phyloP scores from a whole-genome alignment of 2,888 invertebrate species.

The Drosophila kuntzei region DNA sequence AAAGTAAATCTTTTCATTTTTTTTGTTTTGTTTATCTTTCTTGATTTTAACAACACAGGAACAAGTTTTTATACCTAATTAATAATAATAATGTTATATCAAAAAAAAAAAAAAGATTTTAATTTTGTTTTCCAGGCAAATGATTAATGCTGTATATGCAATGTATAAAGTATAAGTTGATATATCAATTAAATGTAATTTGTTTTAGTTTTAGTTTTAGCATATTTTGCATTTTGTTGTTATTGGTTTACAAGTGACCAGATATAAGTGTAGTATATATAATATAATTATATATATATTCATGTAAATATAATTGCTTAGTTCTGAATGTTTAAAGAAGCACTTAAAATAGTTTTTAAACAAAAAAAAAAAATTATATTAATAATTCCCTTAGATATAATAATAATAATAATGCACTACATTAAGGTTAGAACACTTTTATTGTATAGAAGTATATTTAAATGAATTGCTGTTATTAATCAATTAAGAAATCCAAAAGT shows the following conservation, averaged over 20 bases:
- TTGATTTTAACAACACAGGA: conserved; percentile 77
- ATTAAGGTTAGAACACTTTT: conserved; percentile 41
- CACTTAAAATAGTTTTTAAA: conserved; percentile 32
- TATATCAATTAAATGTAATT: conserved; percentile 51
- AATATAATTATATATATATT: conserved; percentile 14
- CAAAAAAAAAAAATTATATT: conserved; percentile 10
- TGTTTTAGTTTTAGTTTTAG: conserved; percentile 37
- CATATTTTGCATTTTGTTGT: conserved; percentile 47
- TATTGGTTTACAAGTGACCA: conserved; percentile 84
- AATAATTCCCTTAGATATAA: conserved; percentile 1
- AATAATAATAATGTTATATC: conserved; percentile 26
- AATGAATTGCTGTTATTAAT: conserved; percentile 26
- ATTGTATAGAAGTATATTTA: conserved; percentile 15
- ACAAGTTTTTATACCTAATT: conserved; percentile 67
- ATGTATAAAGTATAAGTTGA: conserved; percentile 64
- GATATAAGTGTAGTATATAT: conserved; percentile 70
- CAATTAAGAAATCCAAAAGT: conserved; percentile 1
- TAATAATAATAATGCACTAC: conserved; percentile 45
- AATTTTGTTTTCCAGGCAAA: conserved; percentile 30
- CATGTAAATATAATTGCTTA: conserved; percentile 32
- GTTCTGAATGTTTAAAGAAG: conserved; percentile 47
- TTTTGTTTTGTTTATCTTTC: conserved; percentile 35
- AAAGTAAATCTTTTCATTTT: conserved; percentile 33
- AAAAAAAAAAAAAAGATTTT: conserved; percentile 19
- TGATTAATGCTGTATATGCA: conserved; percentile 45